A percentile compares a stretch with the other conserved stretches of the same genome.
These are phyloP conservation scores for Byasa hedistus DNA, from an alignment of 2,888 invertebrate genomes.

Conservation along the genomic window DNA sequence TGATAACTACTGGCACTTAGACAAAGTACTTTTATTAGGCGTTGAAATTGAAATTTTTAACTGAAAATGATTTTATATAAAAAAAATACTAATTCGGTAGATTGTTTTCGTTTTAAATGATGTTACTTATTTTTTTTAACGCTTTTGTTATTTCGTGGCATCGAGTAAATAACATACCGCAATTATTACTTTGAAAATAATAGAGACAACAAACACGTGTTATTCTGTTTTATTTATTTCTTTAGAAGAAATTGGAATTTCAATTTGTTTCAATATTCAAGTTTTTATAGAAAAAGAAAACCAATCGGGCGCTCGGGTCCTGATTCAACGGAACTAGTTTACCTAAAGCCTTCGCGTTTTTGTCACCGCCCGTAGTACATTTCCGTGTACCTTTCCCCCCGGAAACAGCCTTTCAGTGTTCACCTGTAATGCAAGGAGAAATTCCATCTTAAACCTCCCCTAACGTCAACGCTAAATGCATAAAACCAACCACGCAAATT, in stretches of 20 bases:
- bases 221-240: too few species aligned
- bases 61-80: not conserved
- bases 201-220: too few species aligned
- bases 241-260: not conserved
- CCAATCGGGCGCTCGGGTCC: slow-evolving; percentile 28
- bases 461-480: slow-evolving; percentile 21
- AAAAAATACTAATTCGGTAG: too few species aligned
- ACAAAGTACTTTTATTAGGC: slow-evolving; percentile 17
- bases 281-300: slow-evolving; percentile 20
- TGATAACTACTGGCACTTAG: slow-evolving; percentile 25
- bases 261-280: slow-evolving; percentile 11
- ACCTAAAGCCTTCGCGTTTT: slow-evolving; percentile 53
- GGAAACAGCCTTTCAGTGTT: slow-evolving; percentile 66
- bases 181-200: too few species aligned
- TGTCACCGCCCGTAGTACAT: slow-evolving; percentile 61
- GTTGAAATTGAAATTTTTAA: not conserved
- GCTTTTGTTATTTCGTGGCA: too few species aligned
- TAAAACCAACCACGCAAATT: slow-evolving; percentile 12
- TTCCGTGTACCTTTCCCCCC: slow-evolving; percentile 63
- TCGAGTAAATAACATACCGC: too few species aligned
- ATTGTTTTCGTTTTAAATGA: too few species aligned
- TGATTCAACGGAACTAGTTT: slow-evolving; percentile 56
- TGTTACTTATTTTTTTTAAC: too few species aligned
- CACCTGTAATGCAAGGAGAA: slow-evolving; percentile 50
- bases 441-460: slow-evolving; percentile 38